Percentiles rank a stretch among this genome's conserved stretches.
These are phyloP conservation scores for Phymatocera aterrima DNA, from an alignment of 2,888 invertebrate genomes.

Conservation along the genomic window DNA sequence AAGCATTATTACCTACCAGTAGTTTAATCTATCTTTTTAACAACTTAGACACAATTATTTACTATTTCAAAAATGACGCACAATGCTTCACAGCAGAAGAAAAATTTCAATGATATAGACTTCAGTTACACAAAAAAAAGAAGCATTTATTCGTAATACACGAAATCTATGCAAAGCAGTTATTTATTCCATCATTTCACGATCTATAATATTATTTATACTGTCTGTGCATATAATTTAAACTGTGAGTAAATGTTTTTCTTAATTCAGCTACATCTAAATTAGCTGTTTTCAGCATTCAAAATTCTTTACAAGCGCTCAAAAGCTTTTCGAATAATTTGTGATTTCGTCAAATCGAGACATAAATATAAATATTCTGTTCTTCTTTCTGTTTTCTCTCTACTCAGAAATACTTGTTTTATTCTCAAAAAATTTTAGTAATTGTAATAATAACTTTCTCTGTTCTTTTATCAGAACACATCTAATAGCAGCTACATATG, in stretches of 20 bases:
- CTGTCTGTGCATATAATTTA: not conserved
- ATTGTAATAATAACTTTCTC: not conserved
- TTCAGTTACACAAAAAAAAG: not conserved
- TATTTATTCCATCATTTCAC: conserved; percentile 26
- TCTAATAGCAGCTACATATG: not conserved
- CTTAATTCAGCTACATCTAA: no score
- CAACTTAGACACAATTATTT: no score
- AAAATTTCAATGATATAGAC: not conserved
- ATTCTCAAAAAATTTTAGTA: not conserved
- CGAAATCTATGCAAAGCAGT: conserved; percentile 30
- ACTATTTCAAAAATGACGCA: no score
- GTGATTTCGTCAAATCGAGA: not conserved
- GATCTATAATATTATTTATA: not conserved
- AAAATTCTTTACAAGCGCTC: not conserved
- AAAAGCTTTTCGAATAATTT: not conserved
- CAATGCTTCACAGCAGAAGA: no score
- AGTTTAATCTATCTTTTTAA: no score
- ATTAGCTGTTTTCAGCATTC: not conserved
- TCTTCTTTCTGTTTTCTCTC: not conserved
- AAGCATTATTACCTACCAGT: no score
- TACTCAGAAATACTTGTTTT: not conserved
- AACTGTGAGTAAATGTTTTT: not conserved
- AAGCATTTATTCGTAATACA: not conserved
- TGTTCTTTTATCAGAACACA: not conserved
- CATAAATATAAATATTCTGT: not conserved